phyloP scores from a whole-genome alignment of 1,140 invertebrate genomes.

The Scaptomyza pallida region DNA sequence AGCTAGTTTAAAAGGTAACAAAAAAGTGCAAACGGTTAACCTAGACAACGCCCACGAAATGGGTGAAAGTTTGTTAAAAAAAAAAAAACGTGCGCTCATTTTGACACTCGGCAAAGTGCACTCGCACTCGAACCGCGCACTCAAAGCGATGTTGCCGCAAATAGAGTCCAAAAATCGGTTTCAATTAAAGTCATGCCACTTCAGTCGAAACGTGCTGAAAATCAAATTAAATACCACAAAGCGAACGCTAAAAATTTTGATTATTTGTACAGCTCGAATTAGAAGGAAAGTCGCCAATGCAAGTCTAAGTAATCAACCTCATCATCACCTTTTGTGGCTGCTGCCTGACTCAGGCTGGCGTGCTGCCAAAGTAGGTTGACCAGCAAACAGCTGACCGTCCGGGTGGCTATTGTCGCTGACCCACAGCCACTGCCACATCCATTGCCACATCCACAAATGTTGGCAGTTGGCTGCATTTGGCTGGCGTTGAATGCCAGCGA shows the following conservation, averaged over 20 bases:
- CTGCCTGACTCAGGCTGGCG: slow-evolving; percentile 35
- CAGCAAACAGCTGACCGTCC: slow-evolving; percentile 51
- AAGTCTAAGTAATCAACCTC: slow-evolving; percentile 72
- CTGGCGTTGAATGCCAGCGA: slow-evolving; percentile 64
- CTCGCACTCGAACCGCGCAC: slow-evolving; percentile 21
- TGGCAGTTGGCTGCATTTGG: slow-evolving; percentile 51
- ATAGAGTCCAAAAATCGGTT: slow-evolving; percentile 72
- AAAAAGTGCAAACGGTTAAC: slow-evolving; percentile 32
- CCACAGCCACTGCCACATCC: slow-evolving; percentile 48
- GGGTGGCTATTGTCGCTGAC: slow-evolving; percentile 60
- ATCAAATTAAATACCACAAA: slow-evolving; percentile 77
- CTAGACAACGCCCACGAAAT: slow-evolving; percentile 71
- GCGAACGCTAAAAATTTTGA: slow-evolving; percentile 66
- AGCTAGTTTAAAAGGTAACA: slow-evolving; percentile 1
- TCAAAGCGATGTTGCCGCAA: slow-evolving; percentile 11
- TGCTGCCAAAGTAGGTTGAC: slow-evolving; percentile 71
- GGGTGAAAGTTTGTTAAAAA: slow-evolving; percentile 69
- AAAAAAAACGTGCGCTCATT: slow-evolving; percentile 68
- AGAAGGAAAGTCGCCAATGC: slow-evolving; percentile 76
- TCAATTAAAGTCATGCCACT: slow-evolving; percentile 68
- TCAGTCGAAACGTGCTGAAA: slow-evolving; percentile 69
- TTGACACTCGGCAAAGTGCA: slow-evolving; percentile 66
- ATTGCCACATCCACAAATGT: slow-evolving; percentile 18
- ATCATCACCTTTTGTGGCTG: slow-evolving; percentile 78
- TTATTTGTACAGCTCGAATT: slow-evolving; percentile 76